Evolutionary conservation across 1,140 invertebrate genomes (phyloP).

Genomic region (Planococcus citri): DNA sequence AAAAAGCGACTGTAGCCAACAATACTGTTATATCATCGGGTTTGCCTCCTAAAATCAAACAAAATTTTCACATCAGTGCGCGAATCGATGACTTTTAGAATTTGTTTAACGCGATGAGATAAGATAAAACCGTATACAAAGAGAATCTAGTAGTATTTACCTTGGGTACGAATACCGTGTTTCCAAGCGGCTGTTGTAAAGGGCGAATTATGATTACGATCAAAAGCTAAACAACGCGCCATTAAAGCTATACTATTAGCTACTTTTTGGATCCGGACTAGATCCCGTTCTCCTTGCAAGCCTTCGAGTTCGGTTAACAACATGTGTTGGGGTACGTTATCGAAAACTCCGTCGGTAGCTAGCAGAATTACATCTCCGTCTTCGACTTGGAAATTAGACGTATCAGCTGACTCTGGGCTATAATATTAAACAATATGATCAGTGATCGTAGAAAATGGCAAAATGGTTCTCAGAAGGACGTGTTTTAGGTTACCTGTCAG

Average conservation of each 20-base stretch:
- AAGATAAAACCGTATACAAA: constrained; percentile 3
- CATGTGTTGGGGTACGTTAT: constrained; percentile 86
- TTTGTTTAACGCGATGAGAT: not conserved
- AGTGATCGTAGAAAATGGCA: too few species aligned
- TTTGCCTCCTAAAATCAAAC: constrained; percentile 73
- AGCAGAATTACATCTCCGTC: constrained; percentile 91
- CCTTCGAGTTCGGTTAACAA: constrained; percentile 59
- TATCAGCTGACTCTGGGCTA: constrained; percentile 82
- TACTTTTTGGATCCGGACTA: constrained; percentile 65
- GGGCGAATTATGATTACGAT: constrained; percentile 87
- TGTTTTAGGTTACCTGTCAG: too few species aligned
- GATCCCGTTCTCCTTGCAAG: constrained; percentile 49
- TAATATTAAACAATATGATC: constrained; percentile 25
- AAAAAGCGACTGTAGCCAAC: constrained; percentile 64
- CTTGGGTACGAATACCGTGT: constrained; percentile 84
- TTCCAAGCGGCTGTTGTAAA: constrained; percentile 83
- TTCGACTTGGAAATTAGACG: constrained; percentile 77
- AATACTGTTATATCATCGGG: constrained; percentile 96
- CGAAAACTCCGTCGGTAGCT: constrained; percentile 95
- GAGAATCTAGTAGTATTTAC: constrained; percentile 42
- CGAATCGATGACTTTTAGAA: not conserved
- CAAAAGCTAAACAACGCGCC: constrained; percentile 83
- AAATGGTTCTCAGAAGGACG: too few species aligned
- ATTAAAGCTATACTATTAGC: constrained; percentile 91
- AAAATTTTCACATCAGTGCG: constrained; percentile 24